A percentile compares a stretch with the other conserved stretches of the same genome.
Evolutionary conservation across 2,888 invertebrate species (phyloP).

Genomic region (Bimastos eiseni): DNA sequence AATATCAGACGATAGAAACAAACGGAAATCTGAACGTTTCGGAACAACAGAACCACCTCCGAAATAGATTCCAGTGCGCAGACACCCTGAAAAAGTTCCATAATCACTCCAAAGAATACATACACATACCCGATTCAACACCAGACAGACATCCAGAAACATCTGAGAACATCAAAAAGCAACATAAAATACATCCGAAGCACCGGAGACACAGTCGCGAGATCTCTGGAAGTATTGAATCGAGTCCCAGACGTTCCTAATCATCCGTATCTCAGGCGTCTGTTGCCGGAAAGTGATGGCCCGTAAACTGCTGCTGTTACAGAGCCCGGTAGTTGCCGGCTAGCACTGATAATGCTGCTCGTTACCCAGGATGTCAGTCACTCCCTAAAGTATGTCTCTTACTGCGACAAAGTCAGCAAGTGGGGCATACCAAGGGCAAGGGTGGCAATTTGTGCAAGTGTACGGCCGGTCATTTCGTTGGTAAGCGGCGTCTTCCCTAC

Average conservation of each 20-base stretch:
- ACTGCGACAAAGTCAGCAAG: not conserved
- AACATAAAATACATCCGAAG: not conserved
- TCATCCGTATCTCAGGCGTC: not conserved
- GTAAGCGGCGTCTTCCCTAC: not conserved
- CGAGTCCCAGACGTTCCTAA: not conserved
- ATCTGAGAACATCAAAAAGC: too few relatives aligned
- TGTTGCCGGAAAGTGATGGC: not conserved
- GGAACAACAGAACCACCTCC: not conserved
- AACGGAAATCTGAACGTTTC: not conserved
- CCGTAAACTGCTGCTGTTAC: not conserved
- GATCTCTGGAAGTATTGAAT: not conserved
- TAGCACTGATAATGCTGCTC: not conserved
- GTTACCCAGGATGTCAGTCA: not conserved
- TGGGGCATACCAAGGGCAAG: too few relatives aligned
- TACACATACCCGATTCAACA: not conserved
- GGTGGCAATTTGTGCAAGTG: slow-evolving; percentile 18
- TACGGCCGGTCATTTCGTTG: slow-evolving; percentile 13
- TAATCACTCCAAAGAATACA: not conserved
- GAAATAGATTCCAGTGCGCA: not conserved
- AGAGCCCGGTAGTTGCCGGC: not conserved
- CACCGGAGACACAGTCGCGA: too few relatives aligned
- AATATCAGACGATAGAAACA: not conserved
- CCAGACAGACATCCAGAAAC: not conserved
- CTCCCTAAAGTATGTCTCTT: not conserved
- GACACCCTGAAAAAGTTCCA: not conserved